Evolutionary conservation across 2,113 vertebrate genomes (phyloP).

Genomic region (Colistium nudipinnis): DNA sequence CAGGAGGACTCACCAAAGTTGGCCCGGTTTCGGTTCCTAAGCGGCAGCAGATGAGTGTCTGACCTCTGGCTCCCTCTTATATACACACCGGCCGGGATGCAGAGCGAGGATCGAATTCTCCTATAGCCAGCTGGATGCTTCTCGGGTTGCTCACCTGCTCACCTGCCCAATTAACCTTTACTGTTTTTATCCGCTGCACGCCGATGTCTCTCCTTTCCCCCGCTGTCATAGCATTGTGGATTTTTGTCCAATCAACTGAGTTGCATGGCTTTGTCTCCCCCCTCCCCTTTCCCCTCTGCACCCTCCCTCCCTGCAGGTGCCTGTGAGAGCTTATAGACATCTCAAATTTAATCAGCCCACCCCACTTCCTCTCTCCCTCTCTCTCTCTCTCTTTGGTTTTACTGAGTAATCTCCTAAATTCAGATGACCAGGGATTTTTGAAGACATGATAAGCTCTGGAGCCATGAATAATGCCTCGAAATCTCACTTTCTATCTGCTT

Average conservation of each 20-base stretch:
- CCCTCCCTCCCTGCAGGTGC: constrained; percentile 28
- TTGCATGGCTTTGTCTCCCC: neutral
- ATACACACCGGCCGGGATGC: constrained; percentile 83
- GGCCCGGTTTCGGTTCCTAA: constrained; percentile 61
- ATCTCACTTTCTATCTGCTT: neutral
- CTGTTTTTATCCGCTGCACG: constrained; percentile 80
- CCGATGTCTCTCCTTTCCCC: neutral
- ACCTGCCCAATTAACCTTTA: constrained; percentile 88
- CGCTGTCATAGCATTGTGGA: constrained; percentile 4
- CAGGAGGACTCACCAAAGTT: constrained; percentile 72
- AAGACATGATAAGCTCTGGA: neutral
- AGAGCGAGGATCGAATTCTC: constrained; percentile 89
- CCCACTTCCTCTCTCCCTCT: too few species aligned
- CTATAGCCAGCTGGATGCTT: constrained; percentile 75
- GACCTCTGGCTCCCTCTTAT: constrained; percentile 81
- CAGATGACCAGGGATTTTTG: constrained; percentile 5
- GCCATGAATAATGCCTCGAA: neutral
- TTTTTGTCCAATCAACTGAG: constrained; percentile 49
- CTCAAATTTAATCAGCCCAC: constrained; percentile 41
- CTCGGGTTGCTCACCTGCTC: constrained; percentile 89
- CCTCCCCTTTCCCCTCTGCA: neutral
- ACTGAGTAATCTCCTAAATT: constrained; percentile 43
- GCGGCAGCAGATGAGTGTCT: constrained; percentile 53
- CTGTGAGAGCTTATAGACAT: constrained; percentile 39
- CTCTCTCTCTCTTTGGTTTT: constrained; percentile 23